These are phyloP conservation scores for Lemur catta DNA, from an alignment of 2,797 vertebrate species.

Conservation along the genomic window DNA sequence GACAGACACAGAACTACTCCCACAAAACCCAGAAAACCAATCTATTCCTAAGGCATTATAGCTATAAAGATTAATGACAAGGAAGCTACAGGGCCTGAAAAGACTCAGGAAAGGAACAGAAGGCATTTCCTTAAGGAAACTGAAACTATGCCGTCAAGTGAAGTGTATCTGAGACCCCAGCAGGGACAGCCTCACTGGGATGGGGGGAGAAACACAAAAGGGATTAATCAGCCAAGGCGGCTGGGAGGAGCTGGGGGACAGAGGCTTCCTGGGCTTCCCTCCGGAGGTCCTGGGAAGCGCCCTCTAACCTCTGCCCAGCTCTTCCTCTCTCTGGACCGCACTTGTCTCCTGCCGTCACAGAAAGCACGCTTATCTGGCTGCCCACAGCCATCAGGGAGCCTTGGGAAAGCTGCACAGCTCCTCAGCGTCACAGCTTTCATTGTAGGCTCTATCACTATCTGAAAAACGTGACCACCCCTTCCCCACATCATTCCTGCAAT, in stretches of 20 bases:
- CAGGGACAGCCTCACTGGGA: neutral
- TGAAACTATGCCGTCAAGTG: neutral
- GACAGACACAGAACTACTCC: neutral
- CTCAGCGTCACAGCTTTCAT: neutral
- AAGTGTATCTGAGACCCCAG: neutral
- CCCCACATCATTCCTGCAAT: neutral
- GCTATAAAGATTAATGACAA: neutral
- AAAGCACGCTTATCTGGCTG: neutral
- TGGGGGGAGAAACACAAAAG: neutral
- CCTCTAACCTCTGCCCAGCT: neutral
- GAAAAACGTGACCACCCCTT: neutral
- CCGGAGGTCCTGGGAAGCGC: neutral
- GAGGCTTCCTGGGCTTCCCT: neutral
- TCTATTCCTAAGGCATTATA: neutral
- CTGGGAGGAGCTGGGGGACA: neutral
- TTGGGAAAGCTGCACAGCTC: neutral
- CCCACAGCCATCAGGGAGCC: neutral
- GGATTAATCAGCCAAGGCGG: neutral
- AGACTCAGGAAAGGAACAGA: neutral
- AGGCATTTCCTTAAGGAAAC: neutral
- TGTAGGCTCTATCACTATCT: too few relatives aligned
- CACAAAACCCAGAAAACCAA: slow-evolving; percentile 47
- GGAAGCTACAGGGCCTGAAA: slow-evolving; percentile 30
- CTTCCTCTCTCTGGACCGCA: neutral
- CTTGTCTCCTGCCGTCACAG: neutral